Evolutionary conservation across 2,113 vertebrate species (phyloP), one percentile per base, ranked within the genome.

Genomic region (Eonycteris spelaea): DNA sequence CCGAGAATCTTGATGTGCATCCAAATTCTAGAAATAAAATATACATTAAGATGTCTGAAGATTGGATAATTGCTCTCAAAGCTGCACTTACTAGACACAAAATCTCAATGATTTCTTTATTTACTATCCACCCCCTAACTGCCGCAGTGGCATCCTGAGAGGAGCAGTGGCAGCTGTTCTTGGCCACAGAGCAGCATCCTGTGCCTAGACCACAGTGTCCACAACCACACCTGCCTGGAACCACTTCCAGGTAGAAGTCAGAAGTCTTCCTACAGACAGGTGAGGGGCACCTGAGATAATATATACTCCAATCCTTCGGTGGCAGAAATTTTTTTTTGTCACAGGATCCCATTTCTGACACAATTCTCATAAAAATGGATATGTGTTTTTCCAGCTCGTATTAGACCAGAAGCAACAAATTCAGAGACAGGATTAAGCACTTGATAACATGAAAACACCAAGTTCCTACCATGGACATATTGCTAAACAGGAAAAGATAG

Each of bases 1-100:
- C 79, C 92, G 53, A 86, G 38, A n/a, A 95, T 95, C 94, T 86
- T 75, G 51, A 70, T 77, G 78, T 21, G 53, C 40, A 8, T 85
- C 55, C 91, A 91, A 70, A 79, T 83, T 94, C 97, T 98, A 94
- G 78, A 85, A 97, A 91, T 67, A 79, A 14, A 90, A 86, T 4
- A 88, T 18, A 91, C 5, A 68, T 55, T 61, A 94, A 38, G 24
- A 35, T 77, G 7, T 53, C 48, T 51, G 57, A 96, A 51, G 10
- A 70, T 33, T 57, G 28, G 16, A 28, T 30, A 13, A 38, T 57
- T 63, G 12, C 40, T 95, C 22, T 79, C 74, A 91, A 68, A 24
- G 18, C 21, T 86, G 40, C 7, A 30, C 13, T 75, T 85, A 59
- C 13, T 43, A 92, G 78, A 51, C 33, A 57, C 67, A 78, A 77